Evolutionary conservation across 2,888 invertebrate species (phyloP).

Genomic region (Escarpia spicata): DNA sequence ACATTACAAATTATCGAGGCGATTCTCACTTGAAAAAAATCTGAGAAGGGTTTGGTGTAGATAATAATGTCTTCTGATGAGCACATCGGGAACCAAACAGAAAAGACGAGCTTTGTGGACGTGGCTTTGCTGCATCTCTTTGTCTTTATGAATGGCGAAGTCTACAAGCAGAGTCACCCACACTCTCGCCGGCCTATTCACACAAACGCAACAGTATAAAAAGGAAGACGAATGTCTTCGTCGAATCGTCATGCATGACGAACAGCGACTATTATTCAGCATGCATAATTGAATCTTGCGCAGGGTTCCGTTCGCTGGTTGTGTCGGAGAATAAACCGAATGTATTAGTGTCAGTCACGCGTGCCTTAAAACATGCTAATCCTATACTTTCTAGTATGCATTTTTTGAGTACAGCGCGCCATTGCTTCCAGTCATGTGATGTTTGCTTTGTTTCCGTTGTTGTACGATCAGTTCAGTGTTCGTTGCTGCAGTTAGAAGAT

Average conservation of each 20-base stretch:
- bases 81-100: too few species aligned
- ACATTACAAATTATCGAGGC: too few species aligned
- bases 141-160: background rate
- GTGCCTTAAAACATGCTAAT: constrained; percentile 1
- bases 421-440: background rate
- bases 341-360: background rate
- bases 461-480: background rate
- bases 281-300: constrained; percentile 9
- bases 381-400: background rate
- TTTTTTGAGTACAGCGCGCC: background rate
- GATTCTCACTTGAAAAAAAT: too few species aligned
- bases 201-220: background rate
- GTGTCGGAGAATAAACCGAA: background rate
- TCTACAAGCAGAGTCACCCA: background rate
- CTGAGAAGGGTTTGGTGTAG: too few species aligned
- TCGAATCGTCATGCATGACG: background rate
- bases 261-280: background rate
- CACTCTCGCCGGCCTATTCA: background rate
- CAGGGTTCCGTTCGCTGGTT: background rate
- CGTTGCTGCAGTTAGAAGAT: background rate
- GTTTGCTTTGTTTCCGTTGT: background rate
- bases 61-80: too few species aligned
- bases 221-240: background rate
- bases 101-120: background rate
- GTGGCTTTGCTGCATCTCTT: background rate